Evolutionary conservation across 2,888 invertebrate species (phyloP).

Genomic region (Cabera pusaria): DNA sequence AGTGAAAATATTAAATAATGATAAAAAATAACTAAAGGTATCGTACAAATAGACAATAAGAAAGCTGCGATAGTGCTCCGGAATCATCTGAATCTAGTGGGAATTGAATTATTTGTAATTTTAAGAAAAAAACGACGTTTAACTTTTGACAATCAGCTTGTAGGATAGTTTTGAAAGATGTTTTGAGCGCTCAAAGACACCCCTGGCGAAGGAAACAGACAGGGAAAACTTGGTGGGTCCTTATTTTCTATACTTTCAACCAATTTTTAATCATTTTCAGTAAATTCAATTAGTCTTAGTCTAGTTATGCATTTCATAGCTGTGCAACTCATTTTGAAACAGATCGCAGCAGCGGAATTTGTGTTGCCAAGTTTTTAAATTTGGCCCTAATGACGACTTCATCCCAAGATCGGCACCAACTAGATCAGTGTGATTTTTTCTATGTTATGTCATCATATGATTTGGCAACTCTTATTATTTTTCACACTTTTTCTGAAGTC

Average conservation of each 20-base stretch:
- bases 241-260: too few relatives aligned
- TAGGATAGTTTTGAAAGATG: constrained; percentile 56
- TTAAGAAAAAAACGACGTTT: constrained; percentile 46
- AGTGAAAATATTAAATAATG: constrained; percentile 59
- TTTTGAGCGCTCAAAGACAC: constrained; percentile 44
- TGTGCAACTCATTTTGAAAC: too few relatives aligned
- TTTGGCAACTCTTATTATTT: constrained; percentile 15
- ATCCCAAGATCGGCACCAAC: constrained; percentile 47
- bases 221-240: constrained; percentile 20
- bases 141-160: constrained; percentile 53
- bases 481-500: constrained; percentile 1
- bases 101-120: constrained; percentile 64
- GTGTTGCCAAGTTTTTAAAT: too few relatives aligned
- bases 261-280: too few relatives aligned
- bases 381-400: too few relatives aligned
- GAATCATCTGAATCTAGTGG: constrained; percentile 54
- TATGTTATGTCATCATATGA: constrained; percentile 20
- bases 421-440: constrained; percentile 44
- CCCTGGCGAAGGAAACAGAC: constrained; percentile 25
- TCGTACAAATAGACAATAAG: constrained; percentile 60
- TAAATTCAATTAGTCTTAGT: too few relatives aligned
- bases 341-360: too few relatives aligned
- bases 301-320: too few relatives aligned
- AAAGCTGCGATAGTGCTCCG: constrained; percentile 46
- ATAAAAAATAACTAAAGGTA: constrained; percentile 51